Conservation (phyloP, 2,888 invertebrate genomes). For the Euplexia lucipara region DNA sequence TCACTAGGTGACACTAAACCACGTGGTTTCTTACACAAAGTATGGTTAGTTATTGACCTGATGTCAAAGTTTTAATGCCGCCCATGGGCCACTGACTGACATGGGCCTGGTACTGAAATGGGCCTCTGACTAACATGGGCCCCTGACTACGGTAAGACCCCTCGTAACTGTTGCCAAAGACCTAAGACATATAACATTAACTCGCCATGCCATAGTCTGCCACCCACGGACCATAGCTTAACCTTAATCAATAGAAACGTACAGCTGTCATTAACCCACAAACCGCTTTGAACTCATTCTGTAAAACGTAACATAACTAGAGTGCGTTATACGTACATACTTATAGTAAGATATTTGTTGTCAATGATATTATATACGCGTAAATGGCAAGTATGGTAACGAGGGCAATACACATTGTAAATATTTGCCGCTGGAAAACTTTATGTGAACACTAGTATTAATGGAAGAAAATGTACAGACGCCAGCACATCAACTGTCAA, state of each 20-base stretch:
- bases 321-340: background rate
- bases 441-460: background rate
- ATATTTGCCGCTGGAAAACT: constrained; percentile 6
- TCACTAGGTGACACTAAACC: background rate
- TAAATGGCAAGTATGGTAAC: background rate
- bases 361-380: background rate
- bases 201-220: too few species aligned
- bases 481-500: too few species aligned
- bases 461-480: constrained; percentile 21
- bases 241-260: too few species aligned
- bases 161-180: background rate
- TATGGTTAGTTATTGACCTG: too few species aligned
- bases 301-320: background rate
- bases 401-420: background rate
- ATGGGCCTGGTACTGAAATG: too few species aligned
- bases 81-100: too few species aligned
- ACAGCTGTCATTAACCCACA: too few species aligned
- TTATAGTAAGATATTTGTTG: background rate
- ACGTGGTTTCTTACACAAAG: too few species aligned
- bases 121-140: too few species aligned
- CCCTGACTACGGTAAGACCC: too few species aligned
- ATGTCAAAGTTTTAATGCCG: too few species aligned
- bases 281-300: background rate
- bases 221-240: background rate
- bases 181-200: too few species aligned